phyloP scores from a whole-genome alignment of 1,140 invertebrate genomes.

The Arion vulgaris region DNA sequence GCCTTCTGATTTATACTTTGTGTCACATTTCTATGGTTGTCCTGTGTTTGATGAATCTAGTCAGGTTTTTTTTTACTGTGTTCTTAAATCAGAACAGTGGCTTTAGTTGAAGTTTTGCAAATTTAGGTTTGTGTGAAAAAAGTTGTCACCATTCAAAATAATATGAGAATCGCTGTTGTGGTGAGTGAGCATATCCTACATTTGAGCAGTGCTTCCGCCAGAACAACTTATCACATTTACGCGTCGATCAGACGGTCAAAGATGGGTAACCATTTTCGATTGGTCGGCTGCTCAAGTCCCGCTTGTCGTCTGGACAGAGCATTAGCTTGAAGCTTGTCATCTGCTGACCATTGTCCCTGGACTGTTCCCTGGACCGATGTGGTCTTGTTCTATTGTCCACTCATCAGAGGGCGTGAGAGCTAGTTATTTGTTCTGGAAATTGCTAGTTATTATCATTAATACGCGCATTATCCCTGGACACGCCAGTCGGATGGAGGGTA shows the following conservation, averaged over 20 bases:
- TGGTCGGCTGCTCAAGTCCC: neutral
- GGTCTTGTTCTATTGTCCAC: slow-evolving; percentile 1
- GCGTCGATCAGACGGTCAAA: neutral
- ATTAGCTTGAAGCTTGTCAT: slow-evolving; percentile 21
- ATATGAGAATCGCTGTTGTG: too few species aligned
- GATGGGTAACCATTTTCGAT: neutral
- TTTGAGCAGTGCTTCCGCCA: too few species aligned
- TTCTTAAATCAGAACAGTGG: too few species aligned
- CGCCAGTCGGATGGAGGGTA: neutral
- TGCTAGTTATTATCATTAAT: slow-evolving; percentile 23
- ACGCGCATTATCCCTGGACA: slow-evolving; percentile 12
- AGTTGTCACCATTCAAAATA: too few species aligned
- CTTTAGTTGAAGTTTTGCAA: too few species aligned
- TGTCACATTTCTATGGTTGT: too few species aligned
- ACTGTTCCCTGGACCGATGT: neutral
- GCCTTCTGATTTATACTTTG: too few species aligned
- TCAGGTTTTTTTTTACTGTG: too few species aligned
- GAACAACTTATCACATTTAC: too few species aligned
- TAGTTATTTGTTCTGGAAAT: slow-evolving; percentile 17
- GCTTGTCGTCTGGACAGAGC: neutral
- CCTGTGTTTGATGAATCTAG: too few species aligned
- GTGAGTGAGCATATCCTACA: too few species aligned
- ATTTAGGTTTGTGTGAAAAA: too few species aligned
- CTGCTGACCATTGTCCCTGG: neutral
- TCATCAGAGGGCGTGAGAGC: slow-evolving; percentile 5